Conservation (phyloP, 2,797 vertebrate species). For the Uromys caudimaculatus region DNA sequence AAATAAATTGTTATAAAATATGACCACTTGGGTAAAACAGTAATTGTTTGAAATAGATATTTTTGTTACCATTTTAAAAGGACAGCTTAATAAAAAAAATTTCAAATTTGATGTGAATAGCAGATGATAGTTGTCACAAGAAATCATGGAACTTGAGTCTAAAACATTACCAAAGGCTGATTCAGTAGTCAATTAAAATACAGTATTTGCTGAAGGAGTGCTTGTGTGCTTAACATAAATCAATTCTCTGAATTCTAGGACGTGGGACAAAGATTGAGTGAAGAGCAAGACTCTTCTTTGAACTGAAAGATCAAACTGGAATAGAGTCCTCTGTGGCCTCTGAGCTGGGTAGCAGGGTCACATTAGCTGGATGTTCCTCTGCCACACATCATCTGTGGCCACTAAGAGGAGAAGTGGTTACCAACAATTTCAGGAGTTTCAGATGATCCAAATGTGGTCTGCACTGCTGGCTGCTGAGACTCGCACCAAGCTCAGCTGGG, state of each 20-base stretch:
- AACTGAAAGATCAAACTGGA: rapidly evolving
- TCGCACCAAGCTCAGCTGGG: neutral
- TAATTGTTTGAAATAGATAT: neutral
- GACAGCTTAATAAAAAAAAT: conserved; percentile 61
- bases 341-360: rapidly evolving
- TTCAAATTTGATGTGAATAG: conserved; percentile 72
- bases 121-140: conserved; percentile 31
- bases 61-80: conserved; percentile 72
- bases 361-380: rapidly evolving
- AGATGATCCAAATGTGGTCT: neutral
- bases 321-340: rapidly evolving
- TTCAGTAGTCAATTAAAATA: conserved; percentile 72
- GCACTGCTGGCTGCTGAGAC: neutral
- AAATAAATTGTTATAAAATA: conserved; percentile 79
- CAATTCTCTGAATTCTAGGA: neutral
- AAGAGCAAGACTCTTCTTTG: neutral
- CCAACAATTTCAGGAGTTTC: neutral
- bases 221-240: neutral
- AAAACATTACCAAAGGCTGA: conserved; percentile 23
- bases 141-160: neutral
- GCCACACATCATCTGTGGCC: neutral
- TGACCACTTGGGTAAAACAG: conserved; percentile 67
- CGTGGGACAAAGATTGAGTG: neutral
- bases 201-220: neutral
- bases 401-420: neutral